Conservation (phyloP, 2,113 vertebrate species). For the Xyliphius kryptos region DNA sequence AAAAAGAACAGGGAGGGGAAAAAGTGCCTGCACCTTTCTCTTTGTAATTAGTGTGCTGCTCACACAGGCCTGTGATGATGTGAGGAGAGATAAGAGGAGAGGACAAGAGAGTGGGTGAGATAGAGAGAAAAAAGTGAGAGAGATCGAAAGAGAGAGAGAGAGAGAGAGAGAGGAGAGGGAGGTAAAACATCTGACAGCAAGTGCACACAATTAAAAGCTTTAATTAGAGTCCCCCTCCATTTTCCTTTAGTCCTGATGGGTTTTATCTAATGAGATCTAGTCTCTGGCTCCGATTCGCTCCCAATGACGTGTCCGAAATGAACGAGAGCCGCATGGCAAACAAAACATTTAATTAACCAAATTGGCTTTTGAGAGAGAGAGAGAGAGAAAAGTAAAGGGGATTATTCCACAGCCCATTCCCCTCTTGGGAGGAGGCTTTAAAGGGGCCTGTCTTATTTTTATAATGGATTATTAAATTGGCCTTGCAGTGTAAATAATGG, state of each 20-base stretch:
- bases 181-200: constrained; percentile 84
- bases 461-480: constrained; percentile 55
- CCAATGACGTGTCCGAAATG: constrained; percentile 98
- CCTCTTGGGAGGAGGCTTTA: constrained; percentile 53
- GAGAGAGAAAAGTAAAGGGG: constrained; percentile 57
- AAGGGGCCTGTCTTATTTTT: constrained; percentile 75
- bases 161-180: constrained; percentile 38
- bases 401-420: constrained; percentile 75
- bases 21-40: constrained; percentile 62
- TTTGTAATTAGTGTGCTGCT: constrained; percentile 68
- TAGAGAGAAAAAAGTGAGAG: no score
- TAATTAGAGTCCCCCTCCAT: constrained; percentile 99
- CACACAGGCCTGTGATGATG: constrained; percentile 83
- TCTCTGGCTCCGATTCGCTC: constrained; percentile 96
- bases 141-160: no score
- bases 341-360: constrained; percentile 99
- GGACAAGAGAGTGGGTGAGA: constrained; percentile 23
- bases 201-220: constrained; percentile 99
- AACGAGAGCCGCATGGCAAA: constrained; percentile 98
- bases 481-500: constrained; percentile 51
- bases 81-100: constrained; percentile 75
- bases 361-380: constrained; percentile 92
- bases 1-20: constrained; percentile 42
- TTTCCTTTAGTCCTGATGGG: constrained; percentile 98
- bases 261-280: constrained; percentile 99